phyloP scores from a whole-genome alignment of 2,888 invertebrate species.

The Thyatira batis region DNA sequence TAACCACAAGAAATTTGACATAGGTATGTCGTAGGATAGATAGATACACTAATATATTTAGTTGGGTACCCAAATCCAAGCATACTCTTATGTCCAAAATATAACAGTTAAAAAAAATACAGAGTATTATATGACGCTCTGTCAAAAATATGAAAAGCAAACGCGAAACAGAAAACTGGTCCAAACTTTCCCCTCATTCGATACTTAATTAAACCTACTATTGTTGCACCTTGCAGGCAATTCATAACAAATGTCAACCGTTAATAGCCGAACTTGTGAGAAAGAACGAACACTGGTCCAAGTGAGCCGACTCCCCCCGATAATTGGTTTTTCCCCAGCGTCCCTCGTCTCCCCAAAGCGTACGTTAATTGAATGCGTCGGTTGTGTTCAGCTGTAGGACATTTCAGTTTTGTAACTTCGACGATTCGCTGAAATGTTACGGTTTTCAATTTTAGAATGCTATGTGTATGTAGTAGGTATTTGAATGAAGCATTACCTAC shows the following conservation, averaged over 20 bases:
- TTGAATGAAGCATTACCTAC: no score
- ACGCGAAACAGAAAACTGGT: slow-evolving; percentile 5
- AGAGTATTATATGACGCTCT: no score
- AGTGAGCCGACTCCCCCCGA: slow-evolving; percentile 40
- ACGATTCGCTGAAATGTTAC: background rate
- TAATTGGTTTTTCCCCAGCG: slow-evolving; percentile 54
- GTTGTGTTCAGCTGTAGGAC: slow-evolving; percentile 19
- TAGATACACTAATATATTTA: no score
- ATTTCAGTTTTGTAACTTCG: background rate
- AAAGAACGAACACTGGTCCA: slow-evolving; percentile 42
- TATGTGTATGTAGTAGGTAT: no score
- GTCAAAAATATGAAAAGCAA: slow-evolving; percentile 15
- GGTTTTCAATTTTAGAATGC: background rate
- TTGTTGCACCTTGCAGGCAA: slow-evolving; percentile 70
- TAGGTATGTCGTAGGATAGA: no score
- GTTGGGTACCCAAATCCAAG: no score
- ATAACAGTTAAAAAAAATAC: no score
- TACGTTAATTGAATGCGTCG: slow-evolving; percentile 60
- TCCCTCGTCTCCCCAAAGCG: slow-evolving; percentile 17
- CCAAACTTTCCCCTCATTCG: slow-evolving; percentile 35
- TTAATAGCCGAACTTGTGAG: slow-evolving; percentile 58
- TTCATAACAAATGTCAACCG: slow-evolving; percentile 67
- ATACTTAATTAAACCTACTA: slow-evolving; percentile 65
- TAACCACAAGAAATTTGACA: no score
- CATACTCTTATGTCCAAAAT: no score